Conservation (phyloP, 2,888 invertebrate genomes). For the Erebia palarica region DNA sequence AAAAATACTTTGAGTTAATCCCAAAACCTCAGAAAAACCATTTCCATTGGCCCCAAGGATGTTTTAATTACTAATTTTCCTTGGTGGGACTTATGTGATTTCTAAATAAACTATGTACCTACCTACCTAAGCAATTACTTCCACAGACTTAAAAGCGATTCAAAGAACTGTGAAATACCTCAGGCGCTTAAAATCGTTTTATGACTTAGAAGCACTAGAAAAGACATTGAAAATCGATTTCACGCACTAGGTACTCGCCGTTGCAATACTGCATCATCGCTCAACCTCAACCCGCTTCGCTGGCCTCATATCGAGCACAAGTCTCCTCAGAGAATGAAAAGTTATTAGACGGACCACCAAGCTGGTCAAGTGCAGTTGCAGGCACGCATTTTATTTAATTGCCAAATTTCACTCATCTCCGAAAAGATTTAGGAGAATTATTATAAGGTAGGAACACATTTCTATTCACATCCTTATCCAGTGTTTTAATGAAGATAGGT, state of each 20-base stretch:
- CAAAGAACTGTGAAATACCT: conserved; percentile 56
- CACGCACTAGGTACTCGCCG: background rate
- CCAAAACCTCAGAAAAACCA: background rate
- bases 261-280: too few relatives aligned
- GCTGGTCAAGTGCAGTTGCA: too few relatives aligned
- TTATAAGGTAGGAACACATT: too few relatives aligned
- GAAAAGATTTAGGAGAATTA: too few relatives aligned
- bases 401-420: background rate
- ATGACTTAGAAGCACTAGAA: conserved; percentile 20
- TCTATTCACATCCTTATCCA: background rate
- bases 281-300: too few relatives aligned
- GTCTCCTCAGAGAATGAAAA: too few relatives aligned
- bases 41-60: background rate
- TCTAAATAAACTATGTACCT: conserved; percentile 13
- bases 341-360: too few relatives aligned
- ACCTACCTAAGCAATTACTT: conserved; percentile 14
- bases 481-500: conserved; percentile 14
- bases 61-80: conserved; percentile 20
- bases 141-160: conserved; percentile 32
- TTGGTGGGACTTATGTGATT: background rate
- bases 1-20: background rate
- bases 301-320: too few relatives aligned
- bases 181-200: conserved; percentile 64
- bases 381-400: background rate
- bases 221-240: background rate